Conservation (phyloP, 2,888 invertebrate genomes). For the Nineta flava region DNA sequence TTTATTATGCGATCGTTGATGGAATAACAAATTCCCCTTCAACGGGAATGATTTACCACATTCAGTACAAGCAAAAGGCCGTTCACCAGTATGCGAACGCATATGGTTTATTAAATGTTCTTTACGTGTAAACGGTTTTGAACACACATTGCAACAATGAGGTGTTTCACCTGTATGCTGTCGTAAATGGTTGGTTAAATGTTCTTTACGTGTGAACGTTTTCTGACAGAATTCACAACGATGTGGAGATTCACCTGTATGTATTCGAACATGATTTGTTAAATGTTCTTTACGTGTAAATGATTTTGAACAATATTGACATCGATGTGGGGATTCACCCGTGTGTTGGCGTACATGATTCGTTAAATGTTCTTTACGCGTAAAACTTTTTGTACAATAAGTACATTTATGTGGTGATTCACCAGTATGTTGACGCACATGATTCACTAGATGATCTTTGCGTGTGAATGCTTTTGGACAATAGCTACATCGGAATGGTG, state of each 20-base stretch:
- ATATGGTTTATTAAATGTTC: slow-evolving; percentile 61
- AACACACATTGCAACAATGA: slow-evolving; percentile 56
- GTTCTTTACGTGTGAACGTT: slow-evolving; percentile 55
- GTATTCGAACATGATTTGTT: slow-evolving; percentile 59
- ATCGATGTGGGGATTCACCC: slow-evolving; percentile 74
- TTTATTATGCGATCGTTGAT: slow-evolving; percentile 74
- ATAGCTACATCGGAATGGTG: slow-evolving; percentile 65
- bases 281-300: slow-evolving; percentile 77
- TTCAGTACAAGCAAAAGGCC: slow-evolving; percentile 69
- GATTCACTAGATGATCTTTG: slow-evolving; percentile 66
- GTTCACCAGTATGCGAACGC: slow-evolving; percentile 64
- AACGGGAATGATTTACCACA: slow-evolving; percentile 77
- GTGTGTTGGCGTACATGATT: slow-evolving; percentile 79
- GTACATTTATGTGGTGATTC: slow-evolving; percentile 66
- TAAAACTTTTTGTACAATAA: slow-evolving; percentile 63
- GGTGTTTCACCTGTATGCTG: slow-evolving; percentile 58
- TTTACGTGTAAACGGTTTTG: slow-evolving; percentile 57
- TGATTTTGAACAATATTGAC: slow-evolving; percentile 69
- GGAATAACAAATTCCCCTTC: slow-evolving; percentile 71
- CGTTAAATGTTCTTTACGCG: slow-evolving; percentile 65
- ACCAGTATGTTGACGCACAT: slow-evolving; percentile 52
- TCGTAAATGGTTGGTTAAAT: slow-evolving; percentile 52
- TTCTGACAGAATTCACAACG: slow-evolving; percentile 54
- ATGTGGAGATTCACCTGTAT: slow-evolving; percentile 53
- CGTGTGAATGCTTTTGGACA: slow-evolving; percentile 75